Conservation (phyloP, 2,888 invertebrate genomes). For the Mayetiola destructor region DNA sequence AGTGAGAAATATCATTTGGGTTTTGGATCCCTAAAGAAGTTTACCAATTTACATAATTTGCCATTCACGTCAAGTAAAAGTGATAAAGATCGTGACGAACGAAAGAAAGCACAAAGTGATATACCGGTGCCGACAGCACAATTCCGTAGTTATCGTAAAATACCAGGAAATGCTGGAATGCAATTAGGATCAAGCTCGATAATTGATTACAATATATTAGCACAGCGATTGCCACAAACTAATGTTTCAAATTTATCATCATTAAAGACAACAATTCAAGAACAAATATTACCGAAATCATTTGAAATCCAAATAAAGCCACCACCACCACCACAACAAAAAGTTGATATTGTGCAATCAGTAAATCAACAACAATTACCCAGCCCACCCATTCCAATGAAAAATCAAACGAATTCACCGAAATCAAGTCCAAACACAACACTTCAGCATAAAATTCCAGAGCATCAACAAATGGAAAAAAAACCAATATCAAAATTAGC, state of each 20-base stretch:
- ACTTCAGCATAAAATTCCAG: not conserved
- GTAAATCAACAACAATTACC: not conserved
- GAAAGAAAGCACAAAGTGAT: slow-evolving; percentile 35
- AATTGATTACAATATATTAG: slow-evolving; percentile 14
- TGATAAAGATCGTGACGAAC: slow-evolving; percentile 24
- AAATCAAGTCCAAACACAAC: not conserved
- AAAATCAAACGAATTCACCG: not conserved
- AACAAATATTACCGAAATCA: not conserved
- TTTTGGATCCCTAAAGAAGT: slow-evolving; percentile 60
- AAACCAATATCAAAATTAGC: not conserved
- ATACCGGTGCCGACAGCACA: slow-evolving; percentile 65
- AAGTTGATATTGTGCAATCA: too few species aligned
- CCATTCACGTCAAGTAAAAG: slow-evolving; percentile 35
- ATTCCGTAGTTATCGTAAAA: slow-evolving; percentile 58
- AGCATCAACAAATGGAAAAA: not conserved
- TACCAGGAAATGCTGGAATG: slow-evolving; percentile 38
- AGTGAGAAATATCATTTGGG: slow-evolving; percentile 32
- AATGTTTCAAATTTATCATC: not conserved
- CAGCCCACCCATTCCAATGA: not conserved
- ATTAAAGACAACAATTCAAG: not conserved
- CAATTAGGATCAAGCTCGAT: slow-evolving; percentile 32
- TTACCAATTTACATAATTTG: slow-evolving; percentile 34
- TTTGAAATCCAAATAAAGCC: too few species aligned
- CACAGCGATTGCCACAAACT: not conserved
- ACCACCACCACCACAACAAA: too few species aligned